Evolutionary conservation across 2,113 vertebrate genomes (phyloP), one percentile per base, ranked within the genome.

Genomic region (Microcebus jonahi): DNA sequence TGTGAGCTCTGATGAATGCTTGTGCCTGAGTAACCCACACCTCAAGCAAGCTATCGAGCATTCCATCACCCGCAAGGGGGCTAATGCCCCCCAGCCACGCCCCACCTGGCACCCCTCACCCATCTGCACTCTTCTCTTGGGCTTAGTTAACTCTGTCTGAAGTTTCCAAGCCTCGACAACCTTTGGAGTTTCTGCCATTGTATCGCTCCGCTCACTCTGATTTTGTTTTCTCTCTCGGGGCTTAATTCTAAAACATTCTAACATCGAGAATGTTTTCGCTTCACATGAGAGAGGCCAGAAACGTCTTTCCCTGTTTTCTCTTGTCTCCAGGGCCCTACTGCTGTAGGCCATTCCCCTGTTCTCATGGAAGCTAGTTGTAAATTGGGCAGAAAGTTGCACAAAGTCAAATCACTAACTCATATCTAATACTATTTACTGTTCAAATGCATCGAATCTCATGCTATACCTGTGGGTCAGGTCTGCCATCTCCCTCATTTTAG

Each of bases 11-110:
- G 39, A 34, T 18, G 17, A 63, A 6, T 1, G 25, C 8, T 82
- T 2, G 4, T 31, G 8, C 25, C 25, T 2, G 1, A 17, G 73
- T 31, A 29, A 42, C 42, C 14, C 14, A 48, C 14, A 8, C 11
- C 23, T 12, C 1, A 12, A 10, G 13, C 3, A 8, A 4, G 31
- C 61, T 27, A 21, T 61, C n/a, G 36, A 50, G 5, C 68, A 27
- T 34, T 3, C 4, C 1, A 1, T 29, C 27, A 3, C 27, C 25
- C 3, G 1, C 23, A 45, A 48, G 71, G 39, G 39, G 42, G 25
- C 39, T 29, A 4, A 15, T 17, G 27, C 27, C 27, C 42, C 14
- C 42, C 13, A 2, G 45, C 39, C 10, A 5, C 20, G 18, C 39
- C 31, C 31, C 2, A 29, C 6, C 71, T 12, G 6, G 39, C 25